These are phyloP conservation scores for Pteria penguin DNA, from an alignment of 2,888 invertebrate genomes.

Conservation along the genomic window DNA sequence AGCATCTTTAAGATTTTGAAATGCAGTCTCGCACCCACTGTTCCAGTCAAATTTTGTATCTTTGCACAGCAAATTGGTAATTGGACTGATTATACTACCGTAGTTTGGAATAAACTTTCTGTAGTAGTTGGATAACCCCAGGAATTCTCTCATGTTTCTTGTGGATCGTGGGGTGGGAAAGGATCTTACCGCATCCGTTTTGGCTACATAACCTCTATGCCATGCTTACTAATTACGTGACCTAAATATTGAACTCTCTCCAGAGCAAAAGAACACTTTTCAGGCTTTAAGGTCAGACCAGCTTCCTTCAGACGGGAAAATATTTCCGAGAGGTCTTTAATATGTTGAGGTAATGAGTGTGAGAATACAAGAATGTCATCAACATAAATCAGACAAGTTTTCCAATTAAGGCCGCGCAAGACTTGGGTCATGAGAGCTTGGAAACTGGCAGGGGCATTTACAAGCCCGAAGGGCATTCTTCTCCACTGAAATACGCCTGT, in stretches of 20 bases:
- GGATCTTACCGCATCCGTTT: constrained; percentile 9
- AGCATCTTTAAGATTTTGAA: constrained; percentile 17
- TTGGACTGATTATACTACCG: constrained; percentile 33
- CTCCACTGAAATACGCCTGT: constrained; percentile 43
- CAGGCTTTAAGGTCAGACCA: constrained; percentile 27
- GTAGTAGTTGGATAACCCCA: constrained; percentile 37
- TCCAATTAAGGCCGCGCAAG: constrained; percentile 33
- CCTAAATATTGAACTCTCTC: constrained; percentile 23
- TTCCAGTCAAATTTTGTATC: constrained; percentile 37
- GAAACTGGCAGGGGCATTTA: constrained; percentile 27
- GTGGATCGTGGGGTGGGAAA: background rate
- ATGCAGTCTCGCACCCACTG: constrained; percentile 19
- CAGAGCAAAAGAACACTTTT: constrained; percentile 11
- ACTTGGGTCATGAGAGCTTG: constrained; percentile 29
- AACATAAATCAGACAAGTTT: constrained; percentile 39
- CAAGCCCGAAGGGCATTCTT: constrained; percentile 43
- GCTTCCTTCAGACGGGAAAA: constrained; percentile 36
- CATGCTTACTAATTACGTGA: constrained; percentile 23
- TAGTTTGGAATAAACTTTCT: constrained; percentile 37
- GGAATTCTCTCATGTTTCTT: background rate
- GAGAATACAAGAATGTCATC: constrained; percentile 46
- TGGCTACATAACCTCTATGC: background rate
- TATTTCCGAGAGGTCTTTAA: constrained; percentile 34
- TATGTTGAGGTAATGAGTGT: constrained; percentile 35
- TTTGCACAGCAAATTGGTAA: constrained; percentile 33